Evolutionary conservation across 2,113 vertebrate genomes (phyloP), one percentile per base, ranked within the genome.

Genomic region (Alouatta palliata): DNA sequence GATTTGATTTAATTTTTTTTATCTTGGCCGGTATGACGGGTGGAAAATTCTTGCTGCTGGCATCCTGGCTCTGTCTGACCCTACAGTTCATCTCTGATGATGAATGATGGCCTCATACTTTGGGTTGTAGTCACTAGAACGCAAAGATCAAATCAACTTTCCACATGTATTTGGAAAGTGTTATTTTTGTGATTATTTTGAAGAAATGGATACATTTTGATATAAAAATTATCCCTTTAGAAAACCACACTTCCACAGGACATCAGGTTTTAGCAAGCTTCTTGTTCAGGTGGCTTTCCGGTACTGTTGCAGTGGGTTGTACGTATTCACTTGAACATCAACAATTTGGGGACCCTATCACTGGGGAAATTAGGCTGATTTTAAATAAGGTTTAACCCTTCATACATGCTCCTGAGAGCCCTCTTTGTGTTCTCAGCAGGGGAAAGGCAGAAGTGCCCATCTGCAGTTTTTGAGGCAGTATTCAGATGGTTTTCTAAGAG

Each of bases 401-500:
- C 32, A 54, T 87, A 17, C 76, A n/a, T 68, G 32, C 11, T 90
- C 77, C 17, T 25, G 27, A 80, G 61, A 90, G 25, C 16, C 21
- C 45, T 79, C 64, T 90, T 81, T 93, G 47, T 93, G 47, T 35
- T 83, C n/a, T 8, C 1, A 12, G 25, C 17, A 19, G 40, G 13
- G 9, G n/a, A 19, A 54, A 10, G 61, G 47, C n/a, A 45, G 20
- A 82, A 37, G 47, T 93, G 21, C 49, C 77, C 47, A 73, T 85
- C 95, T 95, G 23, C 30, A 81, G n/a, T 70, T 94, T 90, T 54
- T 3, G 56, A 96, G 64, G 20, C 64, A 87, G 58, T 58, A 86
- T 94, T 95, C 75, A 91, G 52, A 86, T n/a, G 19, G 52, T 93
- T 95, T 87, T 96, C 84, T 94, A 73, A 93, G 70, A 95, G 27